Conservation (phyloP, 2,888 invertebrate genomes). For the Eumerus sabulonum region DNA sequence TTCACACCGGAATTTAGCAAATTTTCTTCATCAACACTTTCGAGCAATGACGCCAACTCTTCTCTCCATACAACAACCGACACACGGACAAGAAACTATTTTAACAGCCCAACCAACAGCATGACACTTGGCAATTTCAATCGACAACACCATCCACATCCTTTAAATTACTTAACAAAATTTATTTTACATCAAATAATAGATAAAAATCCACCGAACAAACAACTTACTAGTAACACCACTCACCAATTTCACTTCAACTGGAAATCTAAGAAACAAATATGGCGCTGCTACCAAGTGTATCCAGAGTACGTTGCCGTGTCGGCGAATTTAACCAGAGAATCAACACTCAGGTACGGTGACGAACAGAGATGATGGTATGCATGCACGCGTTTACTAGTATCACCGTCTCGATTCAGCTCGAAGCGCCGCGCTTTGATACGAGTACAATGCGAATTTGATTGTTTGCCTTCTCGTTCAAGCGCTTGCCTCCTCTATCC, state of each 20-base stretch:
- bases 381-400: background rate
- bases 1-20: conserved; percentile 53
- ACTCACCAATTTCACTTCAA: conserved; percentile 69
- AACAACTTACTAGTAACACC: conserved; percentile 13
- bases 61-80: conserved; percentile 8
- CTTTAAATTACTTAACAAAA: too few species aligned
- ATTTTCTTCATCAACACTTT: conserved; percentile 33
- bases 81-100: too few species aligned
- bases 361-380: conserved; percentile 28
- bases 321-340: conserved; percentile 36
- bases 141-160: too few species aligned
- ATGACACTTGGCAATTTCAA: conserved; percentile 51
- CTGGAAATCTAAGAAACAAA: conserved; percentile 69
- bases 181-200: conserved; percentile 33
- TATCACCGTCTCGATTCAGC: conserved; percentile 6
- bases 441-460: conserved; percentile 4
- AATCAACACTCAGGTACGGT: conserved; percentile 42
- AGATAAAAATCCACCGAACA: conserved; percentile 28
- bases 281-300: conserved; percentile 53
- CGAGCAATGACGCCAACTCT: conserved; percentile 55
- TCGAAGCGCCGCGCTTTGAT: conserved; percentile 11
- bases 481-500: too few species aligned
- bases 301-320: conserved; percentile 52
- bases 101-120: conserved; percentile 10
- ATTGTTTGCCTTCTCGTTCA: too few species aligned